These are phyloP conservation scores for Hystrix brachyura DNA, from an alignment of 2,113 vertebrate genomes.

Conservation along the genomic window DNA sequence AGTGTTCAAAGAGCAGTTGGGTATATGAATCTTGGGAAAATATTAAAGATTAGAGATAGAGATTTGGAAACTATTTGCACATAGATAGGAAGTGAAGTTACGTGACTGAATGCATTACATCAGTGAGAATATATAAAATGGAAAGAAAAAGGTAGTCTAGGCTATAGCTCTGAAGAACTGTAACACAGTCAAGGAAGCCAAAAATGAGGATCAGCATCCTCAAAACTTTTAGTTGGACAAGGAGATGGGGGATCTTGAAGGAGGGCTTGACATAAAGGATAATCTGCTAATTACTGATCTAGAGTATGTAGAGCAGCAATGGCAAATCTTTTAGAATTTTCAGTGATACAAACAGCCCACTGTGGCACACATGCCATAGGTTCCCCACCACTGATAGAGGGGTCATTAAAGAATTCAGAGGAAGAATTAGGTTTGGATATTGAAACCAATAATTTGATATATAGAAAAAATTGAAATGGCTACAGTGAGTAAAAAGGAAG, in stretches of 20 bases:
- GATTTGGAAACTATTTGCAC: neutral
- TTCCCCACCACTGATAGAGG: neutral
- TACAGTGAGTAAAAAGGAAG: neutral
- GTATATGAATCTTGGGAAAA: slow-evolving; percentile 22
- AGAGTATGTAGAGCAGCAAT: neutral
- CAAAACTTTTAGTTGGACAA: neutral
- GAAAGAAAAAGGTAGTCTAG: neutral
- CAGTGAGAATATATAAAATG: neutral
- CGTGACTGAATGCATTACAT: neutral
- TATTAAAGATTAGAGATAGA: neutral
- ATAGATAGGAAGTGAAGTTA: neutral
- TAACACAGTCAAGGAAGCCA: neutral
- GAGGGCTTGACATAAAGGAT: neutral
- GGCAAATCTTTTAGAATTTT: neutral
- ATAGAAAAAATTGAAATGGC: neutral
- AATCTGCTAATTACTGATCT: neutral
- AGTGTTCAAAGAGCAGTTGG: neutral
- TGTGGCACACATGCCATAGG: too few species aligned
- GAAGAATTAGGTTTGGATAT: neutral
- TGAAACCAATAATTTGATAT: neutral
- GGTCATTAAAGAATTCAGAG: neutral
- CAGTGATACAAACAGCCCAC: neutral
- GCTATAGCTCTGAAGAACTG: neutral
- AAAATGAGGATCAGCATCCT: neutral
- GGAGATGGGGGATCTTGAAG: neutral